Base-by-base conservation (phyloP, 2,113 vertebrate genomes). In the Phyllostomus hastatus region DNA sequence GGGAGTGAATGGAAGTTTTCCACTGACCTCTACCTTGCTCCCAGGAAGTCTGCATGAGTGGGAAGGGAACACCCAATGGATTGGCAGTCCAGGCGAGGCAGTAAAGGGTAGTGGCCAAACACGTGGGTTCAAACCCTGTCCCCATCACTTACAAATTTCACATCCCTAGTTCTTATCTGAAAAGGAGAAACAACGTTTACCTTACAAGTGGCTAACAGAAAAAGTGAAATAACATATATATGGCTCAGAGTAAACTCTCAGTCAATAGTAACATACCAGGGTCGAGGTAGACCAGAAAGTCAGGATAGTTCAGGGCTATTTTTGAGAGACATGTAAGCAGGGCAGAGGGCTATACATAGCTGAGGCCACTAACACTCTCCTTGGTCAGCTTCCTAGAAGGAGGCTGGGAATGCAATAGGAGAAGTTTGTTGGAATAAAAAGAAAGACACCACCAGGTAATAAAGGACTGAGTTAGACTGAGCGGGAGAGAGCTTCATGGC, bases 241-340 rank as follows among this genome's bases (percentile, higher is more conserved):
- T 14, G 7, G 24, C 22, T 93, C 64, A 87, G 4, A 26, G 3
- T 73, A 59, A 46, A 38, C 14, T 52, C 31, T 66, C 64, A 10
- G 7, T 70, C 15, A 57, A 5, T 19, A 59, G 26, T 48, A 48
- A 67, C 1, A 7, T 31, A 80, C 33, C 20, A 75, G 50, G 48
- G 52, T 20, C 15, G 46, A 93, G 76, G 54, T 67, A 87, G 90
- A 95, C n/a, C 76, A 96, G 82, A 78, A 95, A 59, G 6, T 72
- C 52, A 38, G 5, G 12, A 54, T 12, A 83, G 38, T 14, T 81
- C 48, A 91, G 31, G 6, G 35, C 10, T 78, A 57, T 16, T 86
- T 72, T 54, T 43, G 48, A 73, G 38, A 93, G 46, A 67, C 1
- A 14, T 7, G 12, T 10, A 67, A 85, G 70, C 50, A 59, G 17